phyloP scores from a whole-genome alignment of 2,888 invertebrate species.

The Caenorhabditis sp. region DNA sequence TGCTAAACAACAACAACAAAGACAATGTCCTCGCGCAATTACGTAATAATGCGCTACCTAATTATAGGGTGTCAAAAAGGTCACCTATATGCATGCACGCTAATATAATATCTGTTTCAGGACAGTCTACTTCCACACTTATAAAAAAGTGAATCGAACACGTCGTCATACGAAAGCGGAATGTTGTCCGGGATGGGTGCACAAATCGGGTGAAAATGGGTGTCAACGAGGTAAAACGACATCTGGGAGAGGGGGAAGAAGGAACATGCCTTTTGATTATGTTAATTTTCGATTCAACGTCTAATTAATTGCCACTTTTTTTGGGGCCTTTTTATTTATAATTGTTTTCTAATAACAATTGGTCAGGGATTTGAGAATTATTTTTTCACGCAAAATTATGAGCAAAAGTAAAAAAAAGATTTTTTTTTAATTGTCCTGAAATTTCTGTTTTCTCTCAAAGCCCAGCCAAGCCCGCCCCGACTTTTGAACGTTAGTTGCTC shows the following conservation, averaged over 20 bases:
- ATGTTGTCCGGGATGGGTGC: slow-evolving; percentile 74
- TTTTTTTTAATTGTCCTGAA: too few relatives aligned
- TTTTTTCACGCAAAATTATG: too few relatives aligned
- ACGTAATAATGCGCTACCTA: background rate
- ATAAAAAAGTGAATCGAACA: slow-evolving; percentile 72
- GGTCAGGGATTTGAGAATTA: background rate
- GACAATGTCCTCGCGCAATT: slow-evolving; percentile 2
- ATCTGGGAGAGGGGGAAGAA: background rate
- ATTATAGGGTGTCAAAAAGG: background rate
- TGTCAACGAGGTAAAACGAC: slow-evolving; percentile 72
- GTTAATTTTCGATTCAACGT: slow-evolving; percentile 14
- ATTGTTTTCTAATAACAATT: background rate
- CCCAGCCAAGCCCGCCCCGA: too few relatives aligned
- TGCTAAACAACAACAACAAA: background rate
- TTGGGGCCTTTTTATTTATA: background rate
- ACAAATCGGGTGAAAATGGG: slow-evolving; percentile 70
- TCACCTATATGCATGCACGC: background rate
- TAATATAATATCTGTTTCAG: slow-evolving; percentile 68
- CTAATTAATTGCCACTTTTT: slow-evolving; percentile 1
- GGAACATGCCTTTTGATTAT: slow-evolving; percentile 15
- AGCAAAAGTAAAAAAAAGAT: too few relatives aligned
- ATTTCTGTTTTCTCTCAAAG: too few relatives aligned
- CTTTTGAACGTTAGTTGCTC: too few relatives aligned
- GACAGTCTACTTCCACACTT: slow-evolving; percentile 74
- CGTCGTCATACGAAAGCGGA: slow-evolving; percentile 72